These are phyloP conservation scores for Lasioglossum calceatum DNA, from an alignment of 2,888 invertebrate species.

Conservation along the genomic window DNA sequence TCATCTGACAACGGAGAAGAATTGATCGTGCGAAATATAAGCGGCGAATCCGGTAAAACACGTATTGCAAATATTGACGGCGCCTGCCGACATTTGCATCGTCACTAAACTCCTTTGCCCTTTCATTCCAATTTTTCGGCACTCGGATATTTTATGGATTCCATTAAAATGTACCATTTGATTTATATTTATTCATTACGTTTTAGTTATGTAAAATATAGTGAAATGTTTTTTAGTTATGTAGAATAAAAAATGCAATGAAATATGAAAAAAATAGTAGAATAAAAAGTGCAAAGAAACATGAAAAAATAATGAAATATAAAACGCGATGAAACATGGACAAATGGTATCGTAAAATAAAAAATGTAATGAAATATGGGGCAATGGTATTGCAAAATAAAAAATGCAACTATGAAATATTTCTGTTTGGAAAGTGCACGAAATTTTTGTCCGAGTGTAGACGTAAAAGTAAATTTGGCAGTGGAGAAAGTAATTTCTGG, in stretches of 20 bases:
- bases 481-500: background rate
- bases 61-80: background rate
- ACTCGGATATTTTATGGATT: background rate
- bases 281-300: background rate
- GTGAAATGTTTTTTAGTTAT: too few species aligned
- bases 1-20: constrained; percentile 40
- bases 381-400: background rate
- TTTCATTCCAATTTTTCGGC: background rate
- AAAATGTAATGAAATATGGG: background rate
- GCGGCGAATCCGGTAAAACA: background rate
- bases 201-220: too few species aligned
- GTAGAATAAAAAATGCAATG: background rate
- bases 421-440: background rate
- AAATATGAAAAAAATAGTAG: background rate
- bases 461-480: background rate
- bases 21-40: background rate
- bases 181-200: background rate
- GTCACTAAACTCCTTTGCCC: background rate
- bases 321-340: background rate
- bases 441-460: background rate
- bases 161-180: background rate
- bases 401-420: background rate
- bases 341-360: background rate
- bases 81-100: background rate
- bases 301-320: background rate